Conservation (phyloP, 2,797 vertebrate species). For the Pangasius macronema region DNA sequence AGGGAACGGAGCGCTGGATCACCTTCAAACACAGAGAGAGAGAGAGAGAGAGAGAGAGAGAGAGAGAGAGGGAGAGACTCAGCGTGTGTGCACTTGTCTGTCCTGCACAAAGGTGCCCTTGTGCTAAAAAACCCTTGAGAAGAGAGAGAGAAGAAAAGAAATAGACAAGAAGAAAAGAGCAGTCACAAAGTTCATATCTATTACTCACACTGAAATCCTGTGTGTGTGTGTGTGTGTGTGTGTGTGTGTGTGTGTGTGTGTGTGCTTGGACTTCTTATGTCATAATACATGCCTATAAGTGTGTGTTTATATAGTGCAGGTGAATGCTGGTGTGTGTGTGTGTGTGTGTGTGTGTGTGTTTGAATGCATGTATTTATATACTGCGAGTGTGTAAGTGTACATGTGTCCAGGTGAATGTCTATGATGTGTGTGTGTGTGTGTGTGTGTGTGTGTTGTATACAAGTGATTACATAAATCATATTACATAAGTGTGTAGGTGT, state of each 20-base stretch:
- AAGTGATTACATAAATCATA: neutral
- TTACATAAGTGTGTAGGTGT: neutral
- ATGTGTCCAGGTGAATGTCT: neutral
- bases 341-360: constrained; percentile 51
- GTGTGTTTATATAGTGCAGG: neutral
- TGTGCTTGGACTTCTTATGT: neutral
- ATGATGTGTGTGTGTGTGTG: neutral
- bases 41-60: neutral
- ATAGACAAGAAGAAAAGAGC: constrained; percentile 49
- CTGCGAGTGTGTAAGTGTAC: constrained; percentile 9
- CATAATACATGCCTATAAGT: neutral
- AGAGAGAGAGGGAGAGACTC: neutral
- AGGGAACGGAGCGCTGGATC: neutral
- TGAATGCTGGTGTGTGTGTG: constrained; percentile 12
- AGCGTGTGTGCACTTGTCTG: constrained; percentile 77
- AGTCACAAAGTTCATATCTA: neutral
- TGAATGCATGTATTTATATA: constrained; percentile 55
- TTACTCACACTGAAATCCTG: neutral
- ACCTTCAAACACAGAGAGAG: neutral
- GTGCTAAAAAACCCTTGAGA: neutral
- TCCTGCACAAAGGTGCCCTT: constrained; percentile 58
- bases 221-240: constrained; percentile 40
- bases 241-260: neutral
- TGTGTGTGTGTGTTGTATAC: neutral
- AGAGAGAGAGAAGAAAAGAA: neutral